Conservation (phyloP, 2,888 invertebrate genomes). For the Drosophila subquinaria region DNA sequence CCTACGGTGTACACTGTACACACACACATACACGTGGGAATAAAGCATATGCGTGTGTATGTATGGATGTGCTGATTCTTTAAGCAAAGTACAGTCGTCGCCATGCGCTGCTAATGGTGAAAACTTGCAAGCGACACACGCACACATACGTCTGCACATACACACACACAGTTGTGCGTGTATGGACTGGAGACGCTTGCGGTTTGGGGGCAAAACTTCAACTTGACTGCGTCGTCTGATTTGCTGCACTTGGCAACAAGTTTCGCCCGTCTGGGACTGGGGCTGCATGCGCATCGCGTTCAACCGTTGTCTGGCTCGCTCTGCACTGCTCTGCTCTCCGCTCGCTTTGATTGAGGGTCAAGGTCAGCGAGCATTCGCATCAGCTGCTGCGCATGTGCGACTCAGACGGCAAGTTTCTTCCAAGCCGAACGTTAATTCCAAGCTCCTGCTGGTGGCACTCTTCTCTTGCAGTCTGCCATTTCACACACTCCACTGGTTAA, state of each 20-base stretch:
- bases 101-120: conserved; percentile 69
- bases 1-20: conserved; percentile 22
- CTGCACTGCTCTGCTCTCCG: conserved; percentile 29
- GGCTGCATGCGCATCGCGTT: conserved; percentile 44
- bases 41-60: conserved; percentile 29
- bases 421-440: conserved; percentile 11
- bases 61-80: conserved; percentile 46
- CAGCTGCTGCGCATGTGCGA: conserved; percentile 79
- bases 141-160: conserved; percentile 10
- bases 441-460: conserved; percentile 16
- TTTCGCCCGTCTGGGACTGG: conserved; percentile 33
- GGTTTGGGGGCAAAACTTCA: conserved; percentile 48
- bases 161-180: conserved; percentile 18
- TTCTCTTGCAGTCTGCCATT: conserved; percentile 15
- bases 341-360: conserved; percentile 74
- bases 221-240: conserved; percentile 56
- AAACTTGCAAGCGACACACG: conserved; percentile 65
- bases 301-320: conserved; percentile 26
- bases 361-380: conserved; percentile 72
- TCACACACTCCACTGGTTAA: conserved; percentile 18
- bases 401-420: conserved; percentile 35
- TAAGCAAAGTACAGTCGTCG: conserved; percentile 73
- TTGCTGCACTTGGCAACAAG: conserved; percentile 76
- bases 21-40: conserved; percentile 42
- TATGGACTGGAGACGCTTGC: conserved; percentile 32